A percentile compares a stretch with the other conserved stretches of the same genome.
Evolutionary conservation across 1,140 invertebrate genomes (phyloP).

Genomic region (Charaxes varanes): DNA sequence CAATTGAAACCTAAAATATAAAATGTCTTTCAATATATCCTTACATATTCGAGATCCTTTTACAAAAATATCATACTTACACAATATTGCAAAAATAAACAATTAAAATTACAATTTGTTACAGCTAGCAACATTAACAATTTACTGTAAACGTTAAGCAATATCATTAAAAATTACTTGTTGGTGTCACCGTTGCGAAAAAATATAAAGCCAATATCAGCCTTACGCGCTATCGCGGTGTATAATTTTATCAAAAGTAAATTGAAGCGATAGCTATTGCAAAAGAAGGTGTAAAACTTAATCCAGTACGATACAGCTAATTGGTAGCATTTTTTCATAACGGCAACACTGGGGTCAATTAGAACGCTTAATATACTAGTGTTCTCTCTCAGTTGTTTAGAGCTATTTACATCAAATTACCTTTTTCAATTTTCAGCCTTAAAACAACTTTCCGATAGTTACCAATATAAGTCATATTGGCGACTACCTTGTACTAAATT

Average conservation of each 20-base stretch:
- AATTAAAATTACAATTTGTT: slow-evolving; percentile 49
- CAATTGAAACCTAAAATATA: slow-evolving; percentile 33
- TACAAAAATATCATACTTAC: slow-evolving; percentile 58
- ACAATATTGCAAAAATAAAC: slow-evolving; percentile 60
- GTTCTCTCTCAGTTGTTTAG: slow-evolving; percentile 59
- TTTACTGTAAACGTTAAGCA: slow-evolving; percentile 58
- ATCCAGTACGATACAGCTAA: slow-evolving; percentile 24
- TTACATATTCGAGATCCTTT: slow-evolving; percentile 47
- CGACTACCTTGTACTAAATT: slow-evolving; percentile 7
- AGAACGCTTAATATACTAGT: slow-evolving; percentile 51
- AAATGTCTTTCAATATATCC: slow-evolving; percentile 24
- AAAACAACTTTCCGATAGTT: too few relatives aligned
- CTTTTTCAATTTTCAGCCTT: slow-evolving; percentile 25
- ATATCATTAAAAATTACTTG: slow-evolving; percentile 45
- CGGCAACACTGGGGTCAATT: slow-evolving; percentile 41
- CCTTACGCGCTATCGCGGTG: slow-evolving; percentile 22
- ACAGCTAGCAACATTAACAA: slow-evolving; percentile 65
- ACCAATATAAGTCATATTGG: too few relatives aligned
- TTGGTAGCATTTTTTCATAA: slow-evolving; percentile 19
- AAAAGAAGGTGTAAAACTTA: slow-evolving; percentile 29
- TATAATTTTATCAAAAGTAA: slow-evolving; percentile 47
- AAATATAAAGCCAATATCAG: slow-evolving; percentile 19
- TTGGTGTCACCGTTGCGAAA: slow-evolving; percentile 38
- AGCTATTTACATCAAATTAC: slow-evolving; percentile 22
- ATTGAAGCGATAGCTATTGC: slow-evolving; percentile 46